These are phyloP conservation scores for Melopsittacus undulatus DNA, from an alignment of 2,797 vertebrate genomes.

Conservation along the genomic window DNA sequence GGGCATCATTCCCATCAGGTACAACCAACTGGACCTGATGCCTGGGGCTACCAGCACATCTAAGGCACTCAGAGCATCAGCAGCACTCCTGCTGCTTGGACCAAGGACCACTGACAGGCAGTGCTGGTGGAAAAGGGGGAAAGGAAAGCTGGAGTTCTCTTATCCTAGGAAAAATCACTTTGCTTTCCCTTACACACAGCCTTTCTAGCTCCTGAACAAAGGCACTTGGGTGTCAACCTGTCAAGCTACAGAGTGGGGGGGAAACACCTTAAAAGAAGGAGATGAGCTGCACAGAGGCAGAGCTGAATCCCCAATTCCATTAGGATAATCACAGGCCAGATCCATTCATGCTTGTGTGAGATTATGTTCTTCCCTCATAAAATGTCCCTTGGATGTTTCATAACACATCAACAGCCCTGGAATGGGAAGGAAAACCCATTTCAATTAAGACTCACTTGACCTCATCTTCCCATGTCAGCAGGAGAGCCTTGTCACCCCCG, in stretches of 20 bases:
- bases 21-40: not conserved
- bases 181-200: not conserved
- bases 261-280: constrained; percentile 43
- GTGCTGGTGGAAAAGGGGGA: not conserved
- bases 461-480: not conserved
- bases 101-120: not conserved
- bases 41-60: not conserved
- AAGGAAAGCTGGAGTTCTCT: not conserved
- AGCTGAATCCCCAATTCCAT: constrained; percentile 66
- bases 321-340: constrained; percentile 53
- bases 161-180: not conserved
- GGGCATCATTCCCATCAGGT: not conserved
- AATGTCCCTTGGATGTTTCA: too few relatives aligned
- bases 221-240: constrained; percentile 29
- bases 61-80: not conserved
- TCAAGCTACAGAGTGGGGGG: constrained; percentile 12
- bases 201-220: constrained; percentile 15
- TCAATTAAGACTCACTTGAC: constrained; percentile 55
- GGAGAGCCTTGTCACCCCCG: not conserved
- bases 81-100: rapidly evolving
- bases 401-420: constrained; percentile 32
- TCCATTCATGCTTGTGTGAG: constrained; percentile 40
- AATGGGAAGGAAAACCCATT: constrained; percentile 52
- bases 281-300: constrained; percentile 43
- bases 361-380: constrained; percentile 63